Conservation (phyloP, 2,888 invertebrate species). For the Tenthredo mesomela region DNA sequence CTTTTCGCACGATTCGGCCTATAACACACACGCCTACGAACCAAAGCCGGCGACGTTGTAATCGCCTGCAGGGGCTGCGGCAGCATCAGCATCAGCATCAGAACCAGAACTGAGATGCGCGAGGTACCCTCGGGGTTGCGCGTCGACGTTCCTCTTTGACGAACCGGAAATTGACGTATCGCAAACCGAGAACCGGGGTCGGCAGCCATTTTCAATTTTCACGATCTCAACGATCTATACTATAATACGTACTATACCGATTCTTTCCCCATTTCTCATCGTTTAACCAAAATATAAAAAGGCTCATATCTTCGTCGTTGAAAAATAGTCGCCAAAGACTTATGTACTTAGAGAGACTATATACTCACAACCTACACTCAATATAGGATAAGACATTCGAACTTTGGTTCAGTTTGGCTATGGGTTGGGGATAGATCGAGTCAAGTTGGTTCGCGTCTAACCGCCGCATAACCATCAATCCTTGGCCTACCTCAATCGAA, state of each 20-base stretch:
- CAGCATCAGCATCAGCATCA: conserved; percentile 25
- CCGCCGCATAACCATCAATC: conserved; percentile 33
- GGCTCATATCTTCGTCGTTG: background rate
- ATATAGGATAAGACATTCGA: background rate
- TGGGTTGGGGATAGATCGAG: conserved; percentile 2
- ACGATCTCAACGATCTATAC: background rate
- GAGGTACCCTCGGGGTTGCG: background rate
- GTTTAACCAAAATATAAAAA: background rate
- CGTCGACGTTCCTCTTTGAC: conserved; percentile 52
- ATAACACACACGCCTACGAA: conserved; percentile 18
- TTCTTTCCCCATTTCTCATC: background rate
- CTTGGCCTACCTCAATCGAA: conserved; percentile 48
- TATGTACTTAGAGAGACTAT: background rate
- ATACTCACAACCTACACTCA: no score
- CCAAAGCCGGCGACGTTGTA: conserved; percentile 50
- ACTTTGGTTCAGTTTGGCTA: no score
- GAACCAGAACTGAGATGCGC: conserved; percentile 1
- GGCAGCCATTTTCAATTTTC: background rate
- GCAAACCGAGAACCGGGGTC: no score
- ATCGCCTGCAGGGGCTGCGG: conserved; percentile 52
- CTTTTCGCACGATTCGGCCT: conserved; percentile 24
- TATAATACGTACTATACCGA: no score
- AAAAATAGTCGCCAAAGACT: background rate
- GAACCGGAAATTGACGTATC: conserved; percentile 49
- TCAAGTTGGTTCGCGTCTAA: conserved; percentile 16